phyloP scores from a whole-genome alignment of 30 jellyfish, hydroid and myxozoan species.

The Pseudorhiza aurosa region DNA sequence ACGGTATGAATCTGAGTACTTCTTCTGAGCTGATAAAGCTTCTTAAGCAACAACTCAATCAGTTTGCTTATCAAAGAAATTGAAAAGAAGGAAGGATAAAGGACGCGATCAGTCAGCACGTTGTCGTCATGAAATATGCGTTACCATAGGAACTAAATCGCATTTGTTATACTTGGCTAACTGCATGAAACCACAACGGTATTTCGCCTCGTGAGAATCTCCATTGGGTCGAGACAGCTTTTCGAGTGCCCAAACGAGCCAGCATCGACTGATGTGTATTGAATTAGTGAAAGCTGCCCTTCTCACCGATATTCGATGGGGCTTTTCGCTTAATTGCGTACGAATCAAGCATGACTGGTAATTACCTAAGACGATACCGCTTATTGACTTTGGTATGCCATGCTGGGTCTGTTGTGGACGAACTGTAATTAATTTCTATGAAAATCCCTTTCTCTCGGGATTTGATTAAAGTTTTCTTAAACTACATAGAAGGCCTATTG shows the following conservation, averaged over 20 bases:
- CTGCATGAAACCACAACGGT: constrained; percentile 50
- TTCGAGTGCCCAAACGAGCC: neutral
- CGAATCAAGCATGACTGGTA: constrained; percentile 5
- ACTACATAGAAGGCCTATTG: neutral
- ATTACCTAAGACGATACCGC: constrained; percentile 6
- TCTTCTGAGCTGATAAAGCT: constrained; percentile 52
- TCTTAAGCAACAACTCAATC: constrained; percentile 56
- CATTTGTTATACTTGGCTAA: constrained; percentile 61
- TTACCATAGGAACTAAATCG: constrained; percentile 68
- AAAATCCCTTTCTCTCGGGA: neutral
- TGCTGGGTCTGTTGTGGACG: constrained; percentile 14
- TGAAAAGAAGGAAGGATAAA: constrained; percentile 44
- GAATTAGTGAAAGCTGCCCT: neutral
- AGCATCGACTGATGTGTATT: neutral
- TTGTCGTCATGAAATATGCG: constrained; percentile 56
- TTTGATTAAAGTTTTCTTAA: constrained; percentile 9
- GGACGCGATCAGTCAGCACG: constrained; percentile 63
- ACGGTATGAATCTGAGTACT: constrained; percentile 28
- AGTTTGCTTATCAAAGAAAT: constrained; percentile 55
- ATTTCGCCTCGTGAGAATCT: constrained; percentile 34
- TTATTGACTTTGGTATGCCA: constrained; percentile 3
- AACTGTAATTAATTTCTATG: neutral
- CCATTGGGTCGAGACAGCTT: constrained; percentile 9
- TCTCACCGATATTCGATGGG: neutral
- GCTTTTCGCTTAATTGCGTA: neutral